Evolutionary conservation across 64 coral and sea anemone genomes (phyloP).

Genomic region (Pocillopora verrucosa): DNA sequence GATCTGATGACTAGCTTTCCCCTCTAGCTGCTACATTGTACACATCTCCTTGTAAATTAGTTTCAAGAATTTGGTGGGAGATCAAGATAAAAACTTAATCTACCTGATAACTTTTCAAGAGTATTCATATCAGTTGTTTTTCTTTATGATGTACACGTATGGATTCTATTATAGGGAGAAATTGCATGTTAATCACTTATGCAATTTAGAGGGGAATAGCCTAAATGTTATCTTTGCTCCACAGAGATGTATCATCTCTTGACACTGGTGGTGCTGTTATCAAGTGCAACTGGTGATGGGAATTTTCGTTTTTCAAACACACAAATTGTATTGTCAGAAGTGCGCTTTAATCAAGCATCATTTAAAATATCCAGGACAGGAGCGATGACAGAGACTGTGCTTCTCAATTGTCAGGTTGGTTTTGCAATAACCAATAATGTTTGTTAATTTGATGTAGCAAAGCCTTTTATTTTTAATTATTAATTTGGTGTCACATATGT

Average conservation of each 20-base stretch:
- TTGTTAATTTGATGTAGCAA: too few relatives aligned
- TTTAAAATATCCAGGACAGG: conserved; percentile 8
- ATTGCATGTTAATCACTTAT: background rate
- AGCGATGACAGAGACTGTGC: background rate
- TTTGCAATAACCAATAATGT: too few relatives aligned
- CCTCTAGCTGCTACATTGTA: too few relatives aligned
- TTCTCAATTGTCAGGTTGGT: conserved; percentile 6
- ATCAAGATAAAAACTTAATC: too few relatives aligned
- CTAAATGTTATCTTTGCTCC: background rate
- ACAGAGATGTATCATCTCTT: conserved; percentile 31
- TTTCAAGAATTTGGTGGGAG: too few relatives aligned
- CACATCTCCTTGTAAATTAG: too few relatives aligned
- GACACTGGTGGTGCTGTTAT: background rate
- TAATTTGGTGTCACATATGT: too few relatives aligned
- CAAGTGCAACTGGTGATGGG: conserved; percentile 9
- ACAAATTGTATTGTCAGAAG: background rate
- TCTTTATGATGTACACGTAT: too few relatives aligned
- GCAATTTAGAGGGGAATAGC: background rate
- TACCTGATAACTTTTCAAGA: too few relatives aligned
- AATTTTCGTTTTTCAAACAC: conserved; percentile 6
- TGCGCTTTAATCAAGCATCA: background rate
- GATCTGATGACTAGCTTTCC: too few relatives aligned
- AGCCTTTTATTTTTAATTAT: too few relatives aligned
- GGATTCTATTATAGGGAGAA: background rate
- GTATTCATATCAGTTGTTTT: too few relatives aligned